Conservation (phyloP, 2,797 vertebrate species). For the Labeo calbasu region DNA sequence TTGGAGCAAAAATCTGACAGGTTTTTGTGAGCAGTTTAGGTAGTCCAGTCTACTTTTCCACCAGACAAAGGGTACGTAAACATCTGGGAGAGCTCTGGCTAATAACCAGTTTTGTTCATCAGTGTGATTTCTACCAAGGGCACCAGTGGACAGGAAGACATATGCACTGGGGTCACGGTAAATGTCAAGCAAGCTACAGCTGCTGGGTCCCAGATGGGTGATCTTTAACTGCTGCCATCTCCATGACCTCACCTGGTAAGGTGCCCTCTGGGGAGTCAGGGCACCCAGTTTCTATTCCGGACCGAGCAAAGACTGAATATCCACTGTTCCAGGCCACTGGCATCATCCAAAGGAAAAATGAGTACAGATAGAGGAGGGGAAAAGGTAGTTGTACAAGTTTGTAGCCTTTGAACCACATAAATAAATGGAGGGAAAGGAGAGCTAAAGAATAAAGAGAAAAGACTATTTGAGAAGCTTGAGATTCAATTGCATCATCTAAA, state of each 20-base stretch:
- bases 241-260: conserved; percentile 56
- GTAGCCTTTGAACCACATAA: conserved; percentile 11
- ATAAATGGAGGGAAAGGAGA: conserved; percentile 26
- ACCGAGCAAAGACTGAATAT: conserved; percentile 26
- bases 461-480: background rate
- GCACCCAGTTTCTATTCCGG: conserved; percentile 47
- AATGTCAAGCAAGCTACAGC: conserved; percentile 45
- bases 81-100: conserved; percentile 12
- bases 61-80: background rate
- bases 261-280: conserved; percentile 46
- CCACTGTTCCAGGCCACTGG: conserved; percentile 34
- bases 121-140: conserved; percentile 46
- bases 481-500: conserved; percentile 23
- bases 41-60: background rate
- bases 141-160: conserved; percentile 32
- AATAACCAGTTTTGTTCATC: conserved; percentile 38
- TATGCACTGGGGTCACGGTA: conserved; percentile 35
- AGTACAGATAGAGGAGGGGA: background rate
- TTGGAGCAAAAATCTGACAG: no score
- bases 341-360: conserved; percentile 26
- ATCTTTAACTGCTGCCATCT: conserved; percentile 58
- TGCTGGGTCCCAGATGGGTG: conserved; percentile 49
- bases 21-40: background rate
- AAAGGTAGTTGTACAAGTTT: conserved; percentile 21
- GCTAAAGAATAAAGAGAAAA: background rate